Conservation (phyloP, 2,888 invertebrate species). For the Erannis defoliaria region DNA sequence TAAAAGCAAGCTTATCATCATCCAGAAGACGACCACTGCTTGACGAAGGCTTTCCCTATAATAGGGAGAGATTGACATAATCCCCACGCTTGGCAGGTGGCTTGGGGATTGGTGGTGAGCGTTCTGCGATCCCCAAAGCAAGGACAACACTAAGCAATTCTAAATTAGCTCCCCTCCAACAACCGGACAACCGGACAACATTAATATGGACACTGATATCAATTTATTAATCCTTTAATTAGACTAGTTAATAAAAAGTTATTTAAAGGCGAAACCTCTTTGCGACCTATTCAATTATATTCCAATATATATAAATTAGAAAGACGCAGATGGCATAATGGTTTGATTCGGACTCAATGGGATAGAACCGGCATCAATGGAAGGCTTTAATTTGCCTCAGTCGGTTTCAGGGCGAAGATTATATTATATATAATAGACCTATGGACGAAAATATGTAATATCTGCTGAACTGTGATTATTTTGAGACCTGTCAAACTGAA, state of each 20-base stretch:
- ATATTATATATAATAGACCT: neutral
- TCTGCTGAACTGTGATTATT: slow-evolving; percentile 18
- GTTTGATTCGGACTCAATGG: slow-evolving; percentile 39
- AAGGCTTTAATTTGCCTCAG: slow-evolving; percentile 22
- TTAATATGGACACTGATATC: slow-evolving; percentile 16
- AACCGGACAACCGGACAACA: too few species aligned
- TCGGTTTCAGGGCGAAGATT: slow-evolving; percentile 11
- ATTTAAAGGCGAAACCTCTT: slow-evolving; percentile 24
- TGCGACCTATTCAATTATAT: slow-evolving; percentile 36
- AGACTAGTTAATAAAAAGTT: slow-evolving; percentile 17
- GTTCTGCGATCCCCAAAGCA: too few species aligned
- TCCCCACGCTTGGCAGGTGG: too few species aligned
- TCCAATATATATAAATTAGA: too few species aligned
- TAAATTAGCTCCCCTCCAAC: neutral
- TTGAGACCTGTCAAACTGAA: neutral
- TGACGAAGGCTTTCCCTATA: too few species aligned
- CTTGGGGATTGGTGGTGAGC: too few species aligned
- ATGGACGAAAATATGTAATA: slow-evolving; percentile 9
- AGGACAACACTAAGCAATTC: neutral
- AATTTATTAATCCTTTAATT: slow-evolving; percentile 28
- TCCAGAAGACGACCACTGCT: too few species aligned
- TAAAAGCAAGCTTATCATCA: too few species aligned
- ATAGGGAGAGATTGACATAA: too few species aligned
- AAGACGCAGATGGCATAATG: slow-evolving; percentile 43
- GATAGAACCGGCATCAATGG: slow-evolving; percentile 35